Base-by-base conservation (phyloP, 1,140 invertebrate species). In the Carposina sasakii region DNA sequence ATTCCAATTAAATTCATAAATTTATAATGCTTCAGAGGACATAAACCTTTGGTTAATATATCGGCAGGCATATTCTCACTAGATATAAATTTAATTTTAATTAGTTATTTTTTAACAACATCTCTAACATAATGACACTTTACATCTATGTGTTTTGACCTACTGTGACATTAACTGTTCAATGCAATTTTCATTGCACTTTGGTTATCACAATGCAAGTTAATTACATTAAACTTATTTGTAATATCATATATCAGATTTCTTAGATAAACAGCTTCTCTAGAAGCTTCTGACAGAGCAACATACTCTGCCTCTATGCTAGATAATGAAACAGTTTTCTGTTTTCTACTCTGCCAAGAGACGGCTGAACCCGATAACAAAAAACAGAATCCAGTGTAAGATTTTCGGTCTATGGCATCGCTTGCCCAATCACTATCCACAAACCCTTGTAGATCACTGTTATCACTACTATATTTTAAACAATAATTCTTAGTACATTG, bases 281-380 rank as follows among this genome's bases (percentile, higher is more conserved):
- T 67, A 12, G 42, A 26, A 24, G 49, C 59, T 20, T 63, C 55
- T 5, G 31, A 33, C 4, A 28, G 6, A 5, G 65, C 67, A 44
- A 77, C 57, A 48, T 71, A 76, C 31, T 77, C 69, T 0, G 68
- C 54, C 44, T 77, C 66, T 6, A 60, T 62, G 6, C 57, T 62
- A 6, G 60, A 74, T 0, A 67, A 40, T 15, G 76, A 55, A 8
- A 67, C 60, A 24, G 54, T 54, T 13, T 37, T 55, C 40, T 73
- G 68, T 19, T 66, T 72, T 37, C 65, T 69, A n/a, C 55, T 72
- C 16, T 54, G 55, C 72, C 72, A 71, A 16, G 58, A 60, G 17
- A 73, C 52, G 21, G 58, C 13, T 39, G 36, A 49, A 15, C 40
- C 55, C 3, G 45, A 30, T 3, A 24, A 13, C 28, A 65, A 48